Evolutionary conservation across 2,888 invertebrate genomes (phyloP).

Genomic region (Drosophila sordidula): DNA sequence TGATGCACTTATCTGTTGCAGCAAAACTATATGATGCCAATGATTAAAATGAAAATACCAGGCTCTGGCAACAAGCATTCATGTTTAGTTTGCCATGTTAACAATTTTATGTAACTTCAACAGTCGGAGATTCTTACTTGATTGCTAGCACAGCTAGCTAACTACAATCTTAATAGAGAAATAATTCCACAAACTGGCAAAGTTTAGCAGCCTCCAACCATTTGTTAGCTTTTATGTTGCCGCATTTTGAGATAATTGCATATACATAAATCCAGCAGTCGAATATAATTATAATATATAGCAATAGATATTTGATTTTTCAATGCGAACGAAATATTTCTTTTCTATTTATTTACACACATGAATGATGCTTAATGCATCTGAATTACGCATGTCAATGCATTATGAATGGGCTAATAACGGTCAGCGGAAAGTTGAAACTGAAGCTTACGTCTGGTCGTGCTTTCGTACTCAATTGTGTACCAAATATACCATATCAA

Average conservation of each 20-base stretch:
- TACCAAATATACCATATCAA: slow-evolving; percentile 13
- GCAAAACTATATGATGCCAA: neutral
- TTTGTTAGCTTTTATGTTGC: too few species aligned
- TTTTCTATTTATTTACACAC: neutral
- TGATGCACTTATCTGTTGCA: slow-evolving; percentile 20
- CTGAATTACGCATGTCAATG: neutral
- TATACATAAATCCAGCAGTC: too few species aligned
- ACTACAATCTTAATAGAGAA: too few species aligned
- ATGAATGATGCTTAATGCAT: neutral
- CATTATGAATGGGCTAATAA: slow-evolving; percentile 7
- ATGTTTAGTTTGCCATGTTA: too few species aligned
- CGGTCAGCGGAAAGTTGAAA: neutral
- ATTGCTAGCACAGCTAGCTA: neutral
- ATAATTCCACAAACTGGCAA: too few species aligned
- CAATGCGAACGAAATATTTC: neutral
- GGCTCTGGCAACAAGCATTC: too few species aligned
- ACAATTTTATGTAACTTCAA: neutral
- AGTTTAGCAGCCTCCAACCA: too few species aligned
- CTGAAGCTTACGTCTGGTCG: slow-evolving; percentile 5
- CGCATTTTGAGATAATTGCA: too few species aligned
- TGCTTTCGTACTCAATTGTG: slow-evolving; percentile 4
- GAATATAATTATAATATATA: too few species aligned
- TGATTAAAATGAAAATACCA: neutral
- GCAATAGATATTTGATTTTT: too few species aligned
- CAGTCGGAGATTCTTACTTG: neutral